Evolutionary conservation across 2,797 vertebrate species (phyloP), one percentile per base, ranked within the genome.

Genomic region (Ispidina picta): DNA sequence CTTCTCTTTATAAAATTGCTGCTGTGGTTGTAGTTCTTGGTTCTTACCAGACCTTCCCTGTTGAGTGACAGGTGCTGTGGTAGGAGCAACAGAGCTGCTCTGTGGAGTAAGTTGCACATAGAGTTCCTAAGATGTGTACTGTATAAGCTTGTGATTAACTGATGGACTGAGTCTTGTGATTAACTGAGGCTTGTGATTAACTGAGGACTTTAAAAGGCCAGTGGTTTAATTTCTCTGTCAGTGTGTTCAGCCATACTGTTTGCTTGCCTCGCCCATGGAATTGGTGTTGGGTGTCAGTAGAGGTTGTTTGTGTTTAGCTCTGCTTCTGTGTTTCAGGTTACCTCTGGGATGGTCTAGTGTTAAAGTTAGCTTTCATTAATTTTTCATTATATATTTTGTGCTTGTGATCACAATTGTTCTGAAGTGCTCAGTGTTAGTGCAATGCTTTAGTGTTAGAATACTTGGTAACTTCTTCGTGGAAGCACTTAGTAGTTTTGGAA

Each of bases 311-410:
- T 74, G 5, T 80, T 62, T 74, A 86, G 52, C 37, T 86, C 62
- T 94, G 74, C 62, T 51, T 55, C 18, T 82, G 39, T 83, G 75
- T 86, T 91, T 86, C 21, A 39, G 56, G 55, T n/a, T 20, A 12
- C 78, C 31, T 62, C 29, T 69, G 73, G 52, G 20, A 11, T 78
- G 64, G 22, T 48, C 26, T 5, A 19, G 37, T 3, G 58, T 26
- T 48, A 33, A 65, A 44, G 20, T 21, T 73, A 29, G 17, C n/a
- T 29, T 69, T 83, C 55, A 3, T 65, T 72, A 54, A 8, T 12
- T 74, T 75, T 62, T 69, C 68, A 84, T 11, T 71, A 7, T 59
- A 88, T 54, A 59, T 65, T 69, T 9, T 65, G 11, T 41, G 33
- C 48, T 56, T 21, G 2, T 29, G 51, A 43, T 60, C 43, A 29